These are phyloP conservation scores for Incurvaria masculella DNA, from an alignment of 2,888 invertebrate genomes.

Conservation along the genomic window DNA sequence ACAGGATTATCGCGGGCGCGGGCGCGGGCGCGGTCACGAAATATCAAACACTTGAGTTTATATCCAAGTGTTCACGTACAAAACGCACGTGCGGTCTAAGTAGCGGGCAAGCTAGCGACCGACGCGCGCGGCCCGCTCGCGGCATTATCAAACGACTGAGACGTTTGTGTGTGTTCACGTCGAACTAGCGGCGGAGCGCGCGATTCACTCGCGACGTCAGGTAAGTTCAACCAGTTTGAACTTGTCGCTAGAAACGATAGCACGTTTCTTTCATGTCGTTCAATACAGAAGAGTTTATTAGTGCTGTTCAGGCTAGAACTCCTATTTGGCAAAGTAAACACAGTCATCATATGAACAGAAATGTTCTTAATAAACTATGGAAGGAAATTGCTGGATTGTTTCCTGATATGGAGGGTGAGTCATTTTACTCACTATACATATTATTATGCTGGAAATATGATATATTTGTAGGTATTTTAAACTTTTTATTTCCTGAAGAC, in stretches of 20 bases:
- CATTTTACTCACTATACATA: no score
- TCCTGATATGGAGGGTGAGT: conserved; percentile 18
- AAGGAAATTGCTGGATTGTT: conserved; percentile 18
- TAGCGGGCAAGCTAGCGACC: background rate
- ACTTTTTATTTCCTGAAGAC: conserved; percentile 13
- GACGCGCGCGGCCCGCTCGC: conserved; percentile 9
- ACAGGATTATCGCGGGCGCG: conserved; percentile 12
- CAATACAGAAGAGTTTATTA: conserved; percentile 6
- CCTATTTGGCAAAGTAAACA: conserved; percentile 14
- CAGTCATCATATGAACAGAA: conserved; percentile 17
- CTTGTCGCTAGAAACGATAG: conserved; percentile 9
- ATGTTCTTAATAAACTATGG: conserved; percentile 15
- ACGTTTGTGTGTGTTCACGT: conserved; percentile 18
- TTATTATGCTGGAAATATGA: no score
- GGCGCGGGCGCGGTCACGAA: conserved; percentile 6
- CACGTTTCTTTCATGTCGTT: conserved; percentile 4
- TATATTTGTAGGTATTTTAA: conserved; percentile 14
- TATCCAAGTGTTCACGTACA: conserved; percentile 1
- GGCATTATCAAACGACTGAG: conserved; percentile 16
- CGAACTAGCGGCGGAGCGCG: conserved; percentile 17
- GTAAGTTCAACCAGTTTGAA: conserved; percentile 17
- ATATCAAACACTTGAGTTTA: background rate
- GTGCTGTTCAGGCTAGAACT: conserved; percentile 7
- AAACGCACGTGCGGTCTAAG: conserved; percentile 2
- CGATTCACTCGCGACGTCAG: conserved; percentile 16